Percentiles rank a stretch among this genome's conserved stretches.
Evolutionary conservation across 2,797 vertebrate species (phyloP).

Genomic region (Petrocephalus schoutedeni): DNA sequence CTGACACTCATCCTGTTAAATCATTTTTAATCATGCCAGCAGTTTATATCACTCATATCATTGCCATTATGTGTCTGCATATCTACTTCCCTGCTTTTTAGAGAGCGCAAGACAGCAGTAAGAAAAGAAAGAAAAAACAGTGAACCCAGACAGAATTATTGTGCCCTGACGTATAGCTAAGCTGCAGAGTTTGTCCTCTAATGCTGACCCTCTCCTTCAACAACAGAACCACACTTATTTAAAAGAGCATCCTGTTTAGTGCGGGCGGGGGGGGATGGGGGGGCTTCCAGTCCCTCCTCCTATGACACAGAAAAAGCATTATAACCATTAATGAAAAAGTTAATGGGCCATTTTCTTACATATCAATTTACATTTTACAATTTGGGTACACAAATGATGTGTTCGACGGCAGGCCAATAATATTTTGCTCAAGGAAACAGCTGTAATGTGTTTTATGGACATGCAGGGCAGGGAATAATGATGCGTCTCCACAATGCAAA

Average conservation of each 20-base stretch:
- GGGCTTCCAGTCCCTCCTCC: slow-evolving; percentile 60
- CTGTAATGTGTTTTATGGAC: slow-evolving; percentile 99
- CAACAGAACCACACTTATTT: background rate
- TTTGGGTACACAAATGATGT: slow-evolving; percentile 97
- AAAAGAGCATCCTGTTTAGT: background rate
- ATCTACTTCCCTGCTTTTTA: background rate
- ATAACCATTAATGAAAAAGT: slow-evolving; percentile 99
- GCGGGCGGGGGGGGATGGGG: background rate
- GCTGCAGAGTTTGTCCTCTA: background rate
- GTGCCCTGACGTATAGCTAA: background rate
- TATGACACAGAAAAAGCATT: slow-evolving; percentile 88
- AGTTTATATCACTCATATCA: background rate
- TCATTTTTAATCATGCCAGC: background rate
- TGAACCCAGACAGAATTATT: slow-evolving; percentile 1
- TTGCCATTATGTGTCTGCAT: background rate
- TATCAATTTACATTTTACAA: slow-evolving; percentile 99
- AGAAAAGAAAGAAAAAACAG: background rate
- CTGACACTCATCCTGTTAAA: background rate
- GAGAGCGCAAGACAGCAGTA: background rate
- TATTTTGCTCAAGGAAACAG: slow-evolving; percentile 87
- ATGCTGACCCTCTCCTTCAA: background rate
- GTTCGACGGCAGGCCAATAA: slow-evolving; percentile 81
- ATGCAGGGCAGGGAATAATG: slow-evolving; percentile 98
- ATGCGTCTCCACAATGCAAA: slow-evolving; percentile 91
- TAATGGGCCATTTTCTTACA: slow-evolving; percentile 99